These are phyloP conservation scores for Anguilla pacifica DNA, from an alignment of 2,797 vertebrate genomes.

Conservation along the genomic window DNA sequence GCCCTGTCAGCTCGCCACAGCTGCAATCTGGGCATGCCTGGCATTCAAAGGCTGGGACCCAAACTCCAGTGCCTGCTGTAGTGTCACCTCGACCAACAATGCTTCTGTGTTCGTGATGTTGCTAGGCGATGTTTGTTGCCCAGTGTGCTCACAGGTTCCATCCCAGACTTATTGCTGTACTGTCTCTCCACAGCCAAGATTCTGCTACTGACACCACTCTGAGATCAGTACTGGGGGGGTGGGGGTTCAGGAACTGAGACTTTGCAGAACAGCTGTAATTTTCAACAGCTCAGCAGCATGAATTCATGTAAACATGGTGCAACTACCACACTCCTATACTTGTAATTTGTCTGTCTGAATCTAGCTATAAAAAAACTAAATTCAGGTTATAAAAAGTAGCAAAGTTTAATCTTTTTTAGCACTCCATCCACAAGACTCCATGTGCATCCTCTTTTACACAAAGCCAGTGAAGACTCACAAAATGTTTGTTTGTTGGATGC, in stretches of 20 bases:
- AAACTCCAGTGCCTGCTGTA: background rate
- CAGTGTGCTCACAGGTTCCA: background rate
- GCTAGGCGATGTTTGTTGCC: background rate
- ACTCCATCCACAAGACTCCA: no score
- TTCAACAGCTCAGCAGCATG: background rate
- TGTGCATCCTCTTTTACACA: background rate
- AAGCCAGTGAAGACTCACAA: background rate
- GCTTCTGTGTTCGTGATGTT: background rate
- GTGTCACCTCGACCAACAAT: background rate
- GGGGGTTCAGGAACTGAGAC: background rate
- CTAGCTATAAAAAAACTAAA: background rate
- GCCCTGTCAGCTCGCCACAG: background rate
- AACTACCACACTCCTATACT: background rate
- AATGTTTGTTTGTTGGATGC: background rate
- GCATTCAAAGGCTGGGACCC: background rate
- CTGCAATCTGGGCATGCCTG: background rate
- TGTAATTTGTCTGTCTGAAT: background rate
- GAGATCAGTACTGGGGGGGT: background rate
- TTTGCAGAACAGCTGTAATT: slow-evolving; percentile 8
- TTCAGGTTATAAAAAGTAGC: background rate
- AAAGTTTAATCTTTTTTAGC: background rate
- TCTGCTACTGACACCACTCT: background rate
- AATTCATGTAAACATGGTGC: background rate
- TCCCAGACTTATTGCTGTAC: background rate
- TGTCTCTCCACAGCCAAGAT: background rate